These are phyloP conservation scores for Rhea pennata DNA, from an alignment of 2,113 vertebrate species.

Conservation along the genomic window DNA sequence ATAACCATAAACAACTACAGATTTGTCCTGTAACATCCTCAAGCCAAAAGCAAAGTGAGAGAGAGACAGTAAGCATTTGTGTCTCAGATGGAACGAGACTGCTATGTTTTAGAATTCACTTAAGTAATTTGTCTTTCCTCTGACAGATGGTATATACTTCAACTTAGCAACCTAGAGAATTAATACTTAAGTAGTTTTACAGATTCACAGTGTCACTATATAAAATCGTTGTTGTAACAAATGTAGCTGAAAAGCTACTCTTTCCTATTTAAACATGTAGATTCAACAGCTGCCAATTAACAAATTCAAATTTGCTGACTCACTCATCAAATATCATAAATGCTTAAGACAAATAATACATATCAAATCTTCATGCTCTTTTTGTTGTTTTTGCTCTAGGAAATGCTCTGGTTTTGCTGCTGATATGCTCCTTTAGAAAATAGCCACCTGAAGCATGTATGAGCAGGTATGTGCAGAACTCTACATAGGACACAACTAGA, in stretches of 20 bases:
- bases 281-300: neutral
- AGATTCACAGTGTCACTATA: rapidly evolving
- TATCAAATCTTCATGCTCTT: neutral
- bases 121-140: neutral
- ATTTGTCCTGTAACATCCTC: neutral
- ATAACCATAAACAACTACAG: neutral
- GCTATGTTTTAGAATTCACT: neutral
- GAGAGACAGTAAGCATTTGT: neutral
- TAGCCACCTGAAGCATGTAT: neutral
- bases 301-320: neutral
- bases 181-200: neutral
- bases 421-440: neutral
- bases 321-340: neutral
- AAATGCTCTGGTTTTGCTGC: neutral
- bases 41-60: neutral
- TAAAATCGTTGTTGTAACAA: neutral
- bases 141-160: neutral
- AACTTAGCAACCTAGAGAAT: neutral
- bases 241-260: neutral
- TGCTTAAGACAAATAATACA: rapidly evolving
- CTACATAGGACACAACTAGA: neutral
- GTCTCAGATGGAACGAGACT: neutral
- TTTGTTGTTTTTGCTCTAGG: neutral
- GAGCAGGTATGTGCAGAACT: neutral
- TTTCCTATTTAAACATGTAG: neutral